Evolutionary conservation across 2,888 invertebrate genomes (phyloP), one percentile per base, ranked within the genome.

Genomic region (Limnephilus auricula): DNA sequence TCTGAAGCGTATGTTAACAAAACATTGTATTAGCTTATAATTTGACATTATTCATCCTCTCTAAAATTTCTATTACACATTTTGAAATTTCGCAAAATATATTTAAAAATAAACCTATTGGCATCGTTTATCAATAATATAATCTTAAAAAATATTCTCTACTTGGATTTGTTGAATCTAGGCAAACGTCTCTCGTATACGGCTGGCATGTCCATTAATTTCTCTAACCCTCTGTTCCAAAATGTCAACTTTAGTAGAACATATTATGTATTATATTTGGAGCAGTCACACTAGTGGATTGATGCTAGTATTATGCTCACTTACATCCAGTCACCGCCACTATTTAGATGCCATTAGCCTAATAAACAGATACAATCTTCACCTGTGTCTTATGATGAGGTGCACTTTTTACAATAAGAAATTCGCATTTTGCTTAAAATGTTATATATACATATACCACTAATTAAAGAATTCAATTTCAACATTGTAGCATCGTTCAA

Each of bases 361-460:
- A 90, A 25, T 65, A 65, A 65, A 90, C 90, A 65, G 65, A 83
- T 90, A 90, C 90, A 83, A 83, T 89, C 37, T 90, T 90, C 89
- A 89, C 89, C 80, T 40, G 45, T 83, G 90, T 83, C 90, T 90
- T 83, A 83, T 50, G 82, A 90, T 80, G 50, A 88, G 88, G 88
- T 82, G 80, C 87, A 79, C 87, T 90, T 79, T 90, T 45, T 82
- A 90, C 88, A 90, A 88, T 90, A 88, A 90, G 88, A 90, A 91
- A 91, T 89, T 89, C 89, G 85, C 91, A 89, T 82, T 84, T 89
- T 89, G 45, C 83, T 80, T 89, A 89, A 37, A 79, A 91, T 91
- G 84, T 50, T 79, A 83, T 89, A 91, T 90, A 45, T 91, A 91
- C 91, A 91, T 83, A 45, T 78, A 90, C 82, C 37, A 84, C 90